Percentiles rank a stretch among this genome's conserved stretches.
phyloP scores from a whole-genome alignment of 2,797 vertebrate genomes.

The Sebastes minor region DNA sequence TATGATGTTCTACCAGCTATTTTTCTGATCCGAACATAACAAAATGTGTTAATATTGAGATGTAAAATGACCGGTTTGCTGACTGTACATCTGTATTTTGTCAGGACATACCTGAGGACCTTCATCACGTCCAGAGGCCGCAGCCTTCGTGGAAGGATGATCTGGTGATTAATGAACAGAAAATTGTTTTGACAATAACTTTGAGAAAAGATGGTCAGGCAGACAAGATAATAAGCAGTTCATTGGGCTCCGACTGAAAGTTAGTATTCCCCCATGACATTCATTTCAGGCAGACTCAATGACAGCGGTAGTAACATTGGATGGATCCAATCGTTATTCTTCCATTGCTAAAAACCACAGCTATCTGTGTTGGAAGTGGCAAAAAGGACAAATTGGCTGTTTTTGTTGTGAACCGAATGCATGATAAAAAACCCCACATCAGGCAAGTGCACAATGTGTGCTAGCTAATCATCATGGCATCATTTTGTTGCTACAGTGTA shows the following conservation, averaged over 20 bases:
- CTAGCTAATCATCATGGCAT: background rate
- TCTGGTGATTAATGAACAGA: conserved; percentile 72
- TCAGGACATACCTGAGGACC: conserved; percentile 74
- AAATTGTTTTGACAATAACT: conserved; percentile 27
- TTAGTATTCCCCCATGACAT: conserved; percentile 14
- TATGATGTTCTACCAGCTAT: background rate
- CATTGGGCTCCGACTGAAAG: background rate
- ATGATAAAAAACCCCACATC: conserved; percentile 1
- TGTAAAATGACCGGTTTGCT: conserved; percentile 12
- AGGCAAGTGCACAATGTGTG: background rate
- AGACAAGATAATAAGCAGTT: conserved; percentile 6
- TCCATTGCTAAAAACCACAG: background rate
- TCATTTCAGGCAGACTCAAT: conserved; percentile 2
- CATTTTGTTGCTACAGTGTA: background rate
- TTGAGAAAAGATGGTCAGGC: background rate
- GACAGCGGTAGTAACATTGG: background rate
- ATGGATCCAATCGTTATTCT: conserved; percentile 12
- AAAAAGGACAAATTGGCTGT: background rate
- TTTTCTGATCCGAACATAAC: background rate
- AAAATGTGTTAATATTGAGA: background rate
- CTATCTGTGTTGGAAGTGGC: background rate
- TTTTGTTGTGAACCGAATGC: conserved; percentile 8
- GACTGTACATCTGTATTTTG: conserved; percentile 23
- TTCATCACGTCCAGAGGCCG: conserved; percentile 73
- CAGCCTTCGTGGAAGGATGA: conserved; percentile 81